Evolutionary conservation across 2,113 vertebrate genomes (phyloP).

Genomic region (Podocnemis expansa): DNA sequence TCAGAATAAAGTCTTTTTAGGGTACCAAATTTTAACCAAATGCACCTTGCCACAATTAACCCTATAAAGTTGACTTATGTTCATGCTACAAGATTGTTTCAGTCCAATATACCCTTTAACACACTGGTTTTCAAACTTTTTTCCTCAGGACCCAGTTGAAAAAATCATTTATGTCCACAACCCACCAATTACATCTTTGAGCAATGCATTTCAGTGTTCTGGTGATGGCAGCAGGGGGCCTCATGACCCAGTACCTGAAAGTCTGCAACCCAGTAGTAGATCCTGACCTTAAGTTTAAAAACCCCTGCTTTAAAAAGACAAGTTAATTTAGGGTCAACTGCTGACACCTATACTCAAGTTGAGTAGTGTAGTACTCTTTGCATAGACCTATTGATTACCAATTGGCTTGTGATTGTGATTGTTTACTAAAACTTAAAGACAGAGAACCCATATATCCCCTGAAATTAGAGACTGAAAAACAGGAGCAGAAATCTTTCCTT

Average conservation of each 20-base stretch:
- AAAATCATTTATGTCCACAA: too few relatives aligned
- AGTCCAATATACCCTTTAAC: conserved; percentile 50
- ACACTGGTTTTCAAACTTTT: too few relatives aligned
- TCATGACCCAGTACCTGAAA: too few relatives aligned
- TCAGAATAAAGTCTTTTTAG: neutral
- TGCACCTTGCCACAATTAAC: neutral
- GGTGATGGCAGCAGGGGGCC: too few relatives aligned
- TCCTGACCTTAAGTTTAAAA: too few relatives aligned
- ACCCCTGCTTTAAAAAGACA: conserved; percentile 50
- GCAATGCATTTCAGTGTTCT: too few relatives aligned
- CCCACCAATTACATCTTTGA: too few relatives aligned
- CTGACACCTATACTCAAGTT: neutral
- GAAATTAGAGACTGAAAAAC: conserved; percentile 53
- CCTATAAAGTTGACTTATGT: conserved; percentile 25
- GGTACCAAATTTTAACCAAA: neutral
- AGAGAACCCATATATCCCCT: conserved; percentile 8
- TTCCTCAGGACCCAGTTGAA: too few relatives aligned
- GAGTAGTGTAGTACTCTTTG: neutral
- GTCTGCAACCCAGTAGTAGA: too few relatives aligned
- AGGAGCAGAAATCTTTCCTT: conserved; percentile 39
- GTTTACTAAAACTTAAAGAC: conserved; percentile 62
- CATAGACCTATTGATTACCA: neutral
- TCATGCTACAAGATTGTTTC: conserved; percentile 42
- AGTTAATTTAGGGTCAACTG: neutral
- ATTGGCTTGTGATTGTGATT: conserved; percentile 47